Conservation (phyloP, 2,113 vertebrate species). For the Pituophis catenifer region DNA sequence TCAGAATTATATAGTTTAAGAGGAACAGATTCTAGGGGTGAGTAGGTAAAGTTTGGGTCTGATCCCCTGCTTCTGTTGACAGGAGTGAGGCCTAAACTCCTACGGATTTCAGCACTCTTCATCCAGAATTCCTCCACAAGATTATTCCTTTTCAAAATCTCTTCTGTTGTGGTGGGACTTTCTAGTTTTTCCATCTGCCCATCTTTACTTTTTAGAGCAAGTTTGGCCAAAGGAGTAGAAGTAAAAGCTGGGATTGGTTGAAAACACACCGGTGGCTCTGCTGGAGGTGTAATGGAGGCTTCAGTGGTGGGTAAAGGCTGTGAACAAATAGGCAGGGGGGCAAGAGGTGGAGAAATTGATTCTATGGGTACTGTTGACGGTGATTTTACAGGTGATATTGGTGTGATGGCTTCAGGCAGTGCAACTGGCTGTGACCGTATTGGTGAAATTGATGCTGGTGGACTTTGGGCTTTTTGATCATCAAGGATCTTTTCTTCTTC, state of each 20-base stretch:
- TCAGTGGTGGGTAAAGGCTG: slow-evolving; percentile 84
- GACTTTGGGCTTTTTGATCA: slow-evolving; percentile 37
- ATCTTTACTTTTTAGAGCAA: slow-evolving; percentile 57
- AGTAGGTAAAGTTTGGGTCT: slow-evolving; percentile 65
- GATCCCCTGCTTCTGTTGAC: slow-evolving; percentile 77
- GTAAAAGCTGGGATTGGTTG: slow-evolving; percentile 84
- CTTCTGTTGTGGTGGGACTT: slow-evolving; percentile 71
- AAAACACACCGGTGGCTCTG: slow-evolving; percentile 84
- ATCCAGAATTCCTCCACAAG: slow-evolving; percentile 96
- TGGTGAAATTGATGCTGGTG: slow-evolving; percentile 65
- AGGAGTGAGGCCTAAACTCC: slow-evolving; percentile 87
- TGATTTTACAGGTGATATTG: slow-evolving; percentile 65
- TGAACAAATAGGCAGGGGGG: slow-evolving; percentile 85
- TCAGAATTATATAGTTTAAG: slow-evolving; percentile 67
- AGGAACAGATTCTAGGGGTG: slow-evolving; percentile 59
- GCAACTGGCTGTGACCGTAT: slow-evolving; percentile 80
- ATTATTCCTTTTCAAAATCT: slow-evolving; percentile 78
- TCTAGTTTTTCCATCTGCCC: slow-evolving; percentile 54
- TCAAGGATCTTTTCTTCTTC: slow-evolving; percentile 47
- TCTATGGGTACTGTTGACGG: slow-evolving; percentile 65
- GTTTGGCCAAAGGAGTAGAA: slow-evolving; percentile 78
- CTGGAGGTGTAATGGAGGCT: slow-evolving; percentile 72
- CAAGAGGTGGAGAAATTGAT: slow-evolving; percentile 50
- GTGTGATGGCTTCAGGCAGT: slow-evolving; percentile 70
- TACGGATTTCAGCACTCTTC: slow-evolving; percentile 93